These are phyloP conservation scores for Orthonyx spaldingii DNA, from an alignment of 2,113 vertebrate genomes.

Conservation along the genomic window DNA sequence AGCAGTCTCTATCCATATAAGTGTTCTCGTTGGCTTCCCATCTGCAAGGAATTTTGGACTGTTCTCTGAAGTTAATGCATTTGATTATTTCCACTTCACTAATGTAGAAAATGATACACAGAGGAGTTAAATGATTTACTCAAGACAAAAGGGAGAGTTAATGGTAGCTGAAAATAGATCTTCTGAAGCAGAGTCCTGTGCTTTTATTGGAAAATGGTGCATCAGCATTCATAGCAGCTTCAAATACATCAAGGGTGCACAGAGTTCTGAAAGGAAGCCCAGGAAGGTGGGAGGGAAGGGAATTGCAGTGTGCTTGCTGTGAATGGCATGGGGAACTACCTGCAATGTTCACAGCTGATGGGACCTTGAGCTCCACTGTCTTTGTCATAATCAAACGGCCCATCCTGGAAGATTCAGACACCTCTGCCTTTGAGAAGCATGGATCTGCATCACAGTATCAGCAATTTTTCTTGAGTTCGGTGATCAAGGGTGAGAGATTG, in stretches of 20 bases:
- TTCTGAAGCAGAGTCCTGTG: neutral
- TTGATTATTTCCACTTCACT: conserved; percentile 17
- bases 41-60: conserved; percentile 2
- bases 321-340: neutral
- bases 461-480: neutral
- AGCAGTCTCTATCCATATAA: neutral
- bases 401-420: neutral
- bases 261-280: neutral
- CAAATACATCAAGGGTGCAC: neutral
- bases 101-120: neutral
- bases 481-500: neutral
- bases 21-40: neutral
- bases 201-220: neutral
- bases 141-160: neutral
- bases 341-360: rapidly evolving
- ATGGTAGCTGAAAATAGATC: conserved; percentile 17
- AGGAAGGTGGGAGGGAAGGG: neutral
- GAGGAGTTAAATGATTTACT: neutral
- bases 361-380: neutral
- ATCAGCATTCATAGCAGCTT: neutral
- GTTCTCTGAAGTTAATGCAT: neutral
- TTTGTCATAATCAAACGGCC: neutral
- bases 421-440: neutral
- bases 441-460: neutral
- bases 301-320: neutral